Conservation (phyloP, 2,797 vertebrate species). For the Coluber constrictor region DNA sequence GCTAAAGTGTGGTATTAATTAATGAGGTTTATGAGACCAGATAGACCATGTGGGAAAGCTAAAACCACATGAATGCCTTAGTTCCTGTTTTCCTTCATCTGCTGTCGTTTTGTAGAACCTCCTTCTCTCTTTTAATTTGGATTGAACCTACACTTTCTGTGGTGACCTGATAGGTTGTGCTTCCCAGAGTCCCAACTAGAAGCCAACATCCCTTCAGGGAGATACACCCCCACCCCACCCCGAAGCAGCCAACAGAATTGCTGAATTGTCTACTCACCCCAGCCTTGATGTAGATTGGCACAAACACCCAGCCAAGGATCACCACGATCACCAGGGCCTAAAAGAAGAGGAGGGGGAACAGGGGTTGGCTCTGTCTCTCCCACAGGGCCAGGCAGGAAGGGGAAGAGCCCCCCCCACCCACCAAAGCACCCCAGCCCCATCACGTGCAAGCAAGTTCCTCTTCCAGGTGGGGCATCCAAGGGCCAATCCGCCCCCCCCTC, state of each 20-base stretch:
- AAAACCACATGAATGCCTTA: neutral
- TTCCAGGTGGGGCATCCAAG: neutral
- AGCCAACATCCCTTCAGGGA: neutral
- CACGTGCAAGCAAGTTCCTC: no score
- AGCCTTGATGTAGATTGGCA: slow-evolving; percentile 93
- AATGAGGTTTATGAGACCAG: neutral
- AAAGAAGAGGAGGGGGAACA: slow-evolving; percentile 42
- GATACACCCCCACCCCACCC: neutral
- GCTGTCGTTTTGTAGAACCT: neutral
- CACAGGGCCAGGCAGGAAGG: neutral
- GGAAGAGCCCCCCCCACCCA: neutral
- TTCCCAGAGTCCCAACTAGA: neutral
- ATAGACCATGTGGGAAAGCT: neutral
- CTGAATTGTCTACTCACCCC: slow-evolving; percentile 75
- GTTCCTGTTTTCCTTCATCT: neutral
- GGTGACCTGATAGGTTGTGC: neutral
- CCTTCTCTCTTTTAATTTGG: neutral
- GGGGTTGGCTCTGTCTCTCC: neutral
- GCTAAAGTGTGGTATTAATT: neutral
- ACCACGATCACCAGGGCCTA: slow-evolving; percentile 88
- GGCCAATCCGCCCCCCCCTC: neutral
- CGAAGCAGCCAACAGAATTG: neutral
- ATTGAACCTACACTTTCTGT: neutral
- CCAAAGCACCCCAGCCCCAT: neutral
- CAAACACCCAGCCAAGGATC: slow-evolving; percentile 91